Base-by-base conservation (phyloP, 1,140 invertebrate genomes). In the Nylanderia fulva region DNA sequence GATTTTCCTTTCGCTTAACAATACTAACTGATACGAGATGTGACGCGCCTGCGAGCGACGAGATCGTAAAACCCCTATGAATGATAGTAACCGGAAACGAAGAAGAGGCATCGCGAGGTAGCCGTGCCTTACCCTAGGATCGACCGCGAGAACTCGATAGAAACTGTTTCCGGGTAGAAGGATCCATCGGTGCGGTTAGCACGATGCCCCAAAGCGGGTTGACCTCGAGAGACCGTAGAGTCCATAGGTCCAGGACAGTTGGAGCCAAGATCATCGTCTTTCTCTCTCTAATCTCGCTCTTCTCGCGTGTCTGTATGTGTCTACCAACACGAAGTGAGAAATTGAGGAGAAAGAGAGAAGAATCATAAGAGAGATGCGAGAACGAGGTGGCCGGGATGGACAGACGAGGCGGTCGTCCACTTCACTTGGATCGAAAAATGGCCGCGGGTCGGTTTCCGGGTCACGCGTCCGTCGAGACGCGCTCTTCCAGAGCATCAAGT, bases 121-220 rank as follows among this genome's bases (percentile, higher is more conserved):
- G 69, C 72, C 33, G 69, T 72, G 87, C 60, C 75, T 84, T 85
- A 71, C 54, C 84, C 52, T 77, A 86, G 85, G 85, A 89, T 85
- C 68, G 77, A 86, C 54, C 77, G 60, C 74, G 74, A 61, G 61
- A 86, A 69, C 15, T 84, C 87, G 87, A 88, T 90, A 87, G 89
- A 91, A 92, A 93, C 87, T 83, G 84, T 94, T 94, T 94, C 93
- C 93, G 92, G 93, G 93, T 94, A 89, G 92, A 93, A 91, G 88
- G 88, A 91, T 93, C 91, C 90, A 87, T 88, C 86, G 90, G 89
- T 89, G 89, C 84, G 89, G 90, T 91, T 90, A 85, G 94, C 93
- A 94, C 93, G 93, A 94, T 94, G 94, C 94, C 94, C 93, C 91
- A 94, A 93, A 94, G 94, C 94, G 88, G 93, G 85, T 92, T 94